Evolutionary conservation across 2,888 invertebrate genomes (phyloP).

Genomic region (Caenorhabditis panamensis): DNA sequence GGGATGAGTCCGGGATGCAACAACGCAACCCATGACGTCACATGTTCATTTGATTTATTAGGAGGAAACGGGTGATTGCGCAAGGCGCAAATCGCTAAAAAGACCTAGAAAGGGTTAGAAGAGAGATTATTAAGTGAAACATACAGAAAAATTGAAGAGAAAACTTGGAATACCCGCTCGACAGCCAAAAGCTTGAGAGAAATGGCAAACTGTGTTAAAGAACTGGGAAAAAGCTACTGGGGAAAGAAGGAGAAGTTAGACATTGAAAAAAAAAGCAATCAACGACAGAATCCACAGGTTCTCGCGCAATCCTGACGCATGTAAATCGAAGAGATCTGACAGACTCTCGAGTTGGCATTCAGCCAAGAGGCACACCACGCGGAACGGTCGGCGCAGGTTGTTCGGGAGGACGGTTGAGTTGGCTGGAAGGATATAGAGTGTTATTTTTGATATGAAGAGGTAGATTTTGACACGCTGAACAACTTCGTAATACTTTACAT

Average conservation of each 20-base stretch:
- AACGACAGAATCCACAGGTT: constrained; percentile 76
- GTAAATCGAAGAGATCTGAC: constrained; percentile 78
- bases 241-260: too few relatives aligned
- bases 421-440: constrained; percentile 14
- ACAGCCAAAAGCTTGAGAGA: constrained; percentile 1
- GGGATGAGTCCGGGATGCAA: neutral
- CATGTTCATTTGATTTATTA: constrained; percentile 40
- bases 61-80: constrained; percentile 12
- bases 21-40: constrained; percentile 37
- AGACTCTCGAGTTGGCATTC: constrained; percentile 70
- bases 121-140: neutral
- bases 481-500: too few relatives aligned
- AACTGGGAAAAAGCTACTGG: neutral
- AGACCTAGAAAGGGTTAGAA: neutral
- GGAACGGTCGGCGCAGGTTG: constrained; percentile 67
- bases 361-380: constrained; percentile 79
- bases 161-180: neutral
- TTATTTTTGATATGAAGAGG: neutral
- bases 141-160: constrained; percentile 25
- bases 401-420: constrained; percentile 1
- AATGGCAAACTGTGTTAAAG: constrained; percentile 4
- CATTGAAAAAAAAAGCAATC: neutral
- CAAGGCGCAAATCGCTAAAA: neutral
- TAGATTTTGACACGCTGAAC: too few relatives aligned
- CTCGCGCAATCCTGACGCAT: constrained; percentile 79